These are phyloP conservation scores for Drosophila sulfurigaster DNA, from an alignment of 1,140 invertebrate genomes.

Conservation along the genomic window DNA sequence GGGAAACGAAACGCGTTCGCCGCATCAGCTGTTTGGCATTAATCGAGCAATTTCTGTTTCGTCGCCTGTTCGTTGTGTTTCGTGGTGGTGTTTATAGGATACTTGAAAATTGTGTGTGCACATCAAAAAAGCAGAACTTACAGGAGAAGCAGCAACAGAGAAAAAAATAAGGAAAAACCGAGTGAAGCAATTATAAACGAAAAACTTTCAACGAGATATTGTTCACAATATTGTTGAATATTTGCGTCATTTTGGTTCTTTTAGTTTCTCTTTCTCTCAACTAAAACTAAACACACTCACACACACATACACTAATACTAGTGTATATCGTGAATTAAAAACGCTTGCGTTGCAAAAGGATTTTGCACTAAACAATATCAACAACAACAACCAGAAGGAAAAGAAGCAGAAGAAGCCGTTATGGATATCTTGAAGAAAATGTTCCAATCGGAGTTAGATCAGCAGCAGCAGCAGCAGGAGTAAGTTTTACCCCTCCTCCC, in stretches of 20 bases:
- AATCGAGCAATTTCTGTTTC: conserved; percentile 51
- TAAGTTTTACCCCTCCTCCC: conserved; percentile 53
- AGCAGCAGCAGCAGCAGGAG: conserved; percentile 71
- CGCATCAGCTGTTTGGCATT: conserved; percentile 41
- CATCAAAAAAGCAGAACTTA: conserved; percentile 7
- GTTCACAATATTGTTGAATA: conserved; percentile 30
- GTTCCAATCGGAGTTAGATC: conserved; percentile 66
- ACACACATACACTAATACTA: background rate
- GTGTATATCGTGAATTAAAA: conserved; percentile 32
- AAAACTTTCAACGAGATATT: conserved; percentile 17
- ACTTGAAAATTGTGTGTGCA: conserved; percentile 48
- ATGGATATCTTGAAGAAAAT: conserved; percentile 84
- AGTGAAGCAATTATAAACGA: conserved; percentile 3
- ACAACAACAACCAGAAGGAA: conserved; percentile 3
- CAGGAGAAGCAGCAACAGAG: background rate
- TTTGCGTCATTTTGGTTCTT: conserved; percentile 76
- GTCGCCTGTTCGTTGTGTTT: conserved; percentile 7
- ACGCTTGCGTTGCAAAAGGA: conserved; percentile 51
- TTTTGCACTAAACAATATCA: background rate
- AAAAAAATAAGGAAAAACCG: conserved; percentile 1
- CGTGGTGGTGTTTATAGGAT: conserved; percentile 49
- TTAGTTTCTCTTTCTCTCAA: conserved; percentile 61
- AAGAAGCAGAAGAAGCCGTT: conserved; percentile 17
- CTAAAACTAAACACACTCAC: conserved; percentile 1
- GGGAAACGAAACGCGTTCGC: background rate